Evolutionary conservation across 23 tunicate genomes (phyloP).

Genomic region (Ciona savignyi): DNA sequence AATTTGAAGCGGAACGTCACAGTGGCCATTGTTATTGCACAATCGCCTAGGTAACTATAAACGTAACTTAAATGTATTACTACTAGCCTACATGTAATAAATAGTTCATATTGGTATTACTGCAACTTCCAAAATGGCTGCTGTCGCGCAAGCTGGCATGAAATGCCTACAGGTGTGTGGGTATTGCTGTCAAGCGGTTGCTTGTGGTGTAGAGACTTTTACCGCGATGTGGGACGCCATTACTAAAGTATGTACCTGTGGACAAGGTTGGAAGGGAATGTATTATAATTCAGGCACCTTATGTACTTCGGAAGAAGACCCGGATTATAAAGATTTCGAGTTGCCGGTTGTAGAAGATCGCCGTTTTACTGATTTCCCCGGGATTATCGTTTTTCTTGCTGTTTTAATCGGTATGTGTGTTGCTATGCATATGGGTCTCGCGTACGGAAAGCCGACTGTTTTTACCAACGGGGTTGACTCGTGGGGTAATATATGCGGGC

Average conservation of each 20-base stretch:
- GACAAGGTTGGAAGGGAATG: constrained; percentile 76
- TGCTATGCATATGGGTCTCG: constrained; percentile 48
- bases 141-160: constrained; percentile 36
- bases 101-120: too few species aligned
- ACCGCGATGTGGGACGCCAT: constrained; percentile 19
- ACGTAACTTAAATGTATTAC: too few species aligned
- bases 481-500: constrained; percentile 68
- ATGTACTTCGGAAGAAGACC: constrained; percentile 73
- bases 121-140: constrained; percentile 26
- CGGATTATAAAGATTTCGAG: constrained; percentile 55
- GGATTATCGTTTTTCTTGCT: constrained; percentile 19
- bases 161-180: constrained; percentile 36
- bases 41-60: too few species aligned
- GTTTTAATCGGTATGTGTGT: constrained; percentile 51
- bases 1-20: too few species aligned
- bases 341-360: constrained; percentile 32
- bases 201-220: constrained; percentile 41
- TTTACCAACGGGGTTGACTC: constrained; percentile 60
- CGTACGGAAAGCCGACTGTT: constrained; percentile 49
- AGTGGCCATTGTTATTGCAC: too few species aligned
- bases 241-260: constrained; percentile 67
- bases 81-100: too few species aligned
- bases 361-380: constrained; percentile 49
- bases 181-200: constrained; percentile 45
- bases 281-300: constrained; percentile 18